Evolutionary conservation across 2,113 vertebrate genomes (phyloP).

Genomic region (Aythya baeri): DNA sequence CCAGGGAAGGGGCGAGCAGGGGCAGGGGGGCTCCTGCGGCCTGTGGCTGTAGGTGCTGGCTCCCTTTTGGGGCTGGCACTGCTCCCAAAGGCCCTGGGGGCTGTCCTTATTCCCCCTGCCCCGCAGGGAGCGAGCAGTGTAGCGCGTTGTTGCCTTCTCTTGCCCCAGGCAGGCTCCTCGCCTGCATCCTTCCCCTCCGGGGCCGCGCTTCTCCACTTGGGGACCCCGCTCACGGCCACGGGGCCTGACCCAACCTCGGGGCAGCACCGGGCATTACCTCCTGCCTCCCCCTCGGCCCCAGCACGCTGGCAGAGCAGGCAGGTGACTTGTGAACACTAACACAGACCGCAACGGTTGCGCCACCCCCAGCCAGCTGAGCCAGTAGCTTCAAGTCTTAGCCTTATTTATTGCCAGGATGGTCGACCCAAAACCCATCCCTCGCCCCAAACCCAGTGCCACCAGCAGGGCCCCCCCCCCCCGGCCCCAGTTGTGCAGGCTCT

Average conservation of each 20-base stretch:
- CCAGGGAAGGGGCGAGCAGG: not conserved
- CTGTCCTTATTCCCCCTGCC: not conserved
- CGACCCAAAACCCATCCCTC: not conserved
- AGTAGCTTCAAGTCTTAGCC: constrained; percentile 24
- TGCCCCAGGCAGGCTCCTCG: not conserved
- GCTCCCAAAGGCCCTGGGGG: not conserved
- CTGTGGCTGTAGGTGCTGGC: not conserved
- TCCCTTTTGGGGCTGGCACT: no score
- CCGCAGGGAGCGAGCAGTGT: not conserved
- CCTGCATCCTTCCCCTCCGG: not conserved
- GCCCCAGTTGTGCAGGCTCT: not conserved
- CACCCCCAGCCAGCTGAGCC: constrained; percentile 25
- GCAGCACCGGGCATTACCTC: not conserved
- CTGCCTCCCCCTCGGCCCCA: not conserved
- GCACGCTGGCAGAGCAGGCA: not conserved
- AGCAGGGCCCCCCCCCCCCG: not conserved
- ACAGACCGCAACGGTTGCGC: not conserved
- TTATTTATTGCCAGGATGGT: constrained; percentile 61
- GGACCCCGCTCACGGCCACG: not conserved
- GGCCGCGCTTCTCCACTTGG: not conserved
- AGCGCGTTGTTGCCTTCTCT: constrained; percentile 50
- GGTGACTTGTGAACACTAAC: constrained; percentile 35
- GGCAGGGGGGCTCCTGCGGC: not conserved
- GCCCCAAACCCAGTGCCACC: not conserved
- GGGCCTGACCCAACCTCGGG: not conserved